phyloP scores from a whole-genome alignment of 2,888 invertebrate species.

The Calameuta idolon region DNA sequence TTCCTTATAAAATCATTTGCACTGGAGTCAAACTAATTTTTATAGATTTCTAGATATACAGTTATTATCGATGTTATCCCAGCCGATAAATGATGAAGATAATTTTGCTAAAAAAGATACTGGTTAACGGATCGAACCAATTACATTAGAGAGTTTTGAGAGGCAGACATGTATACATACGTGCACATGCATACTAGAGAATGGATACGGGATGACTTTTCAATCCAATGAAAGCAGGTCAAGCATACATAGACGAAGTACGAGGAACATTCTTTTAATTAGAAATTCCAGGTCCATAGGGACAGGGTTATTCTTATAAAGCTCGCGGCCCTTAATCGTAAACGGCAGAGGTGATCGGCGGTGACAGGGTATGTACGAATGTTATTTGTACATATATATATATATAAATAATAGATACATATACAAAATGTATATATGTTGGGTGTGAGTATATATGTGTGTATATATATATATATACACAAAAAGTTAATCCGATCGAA shows the following conservation, averaged over 20 bases:
- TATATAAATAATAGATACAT: too few species aligned
- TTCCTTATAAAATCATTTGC: slow-evolving; percentile 8
- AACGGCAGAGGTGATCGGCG: background rate
- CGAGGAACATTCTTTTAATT: background rate
- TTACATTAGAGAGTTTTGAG: background rate
- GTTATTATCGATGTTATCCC: background rate
- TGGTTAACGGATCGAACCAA: background rate
- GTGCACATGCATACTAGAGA: background rate
- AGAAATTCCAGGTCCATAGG: background rate
- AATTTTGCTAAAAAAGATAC: background rate
- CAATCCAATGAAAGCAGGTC: background rate
- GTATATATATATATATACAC: background rate
- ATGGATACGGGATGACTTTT: background rate
- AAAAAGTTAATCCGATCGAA: slow-evolving; percentile 26
- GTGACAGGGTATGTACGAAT: background rate
- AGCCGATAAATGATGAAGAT: background rate
- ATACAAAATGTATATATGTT: too few species aligned
- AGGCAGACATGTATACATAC: background rate
- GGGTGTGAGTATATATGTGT: too few species aligned
- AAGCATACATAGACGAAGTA: background rate
- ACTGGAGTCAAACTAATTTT: slow-evolving; percentile 23
- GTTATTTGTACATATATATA: too few species aligned
- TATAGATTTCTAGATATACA: background rate
- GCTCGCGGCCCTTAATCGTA: background rate
- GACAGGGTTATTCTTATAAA: background rate